These are phyloP conservation scores for Adoxophyes honmai DNA, from an alignment of 1,140 invertebrate species.

Conservation along the genomic window DNA sequence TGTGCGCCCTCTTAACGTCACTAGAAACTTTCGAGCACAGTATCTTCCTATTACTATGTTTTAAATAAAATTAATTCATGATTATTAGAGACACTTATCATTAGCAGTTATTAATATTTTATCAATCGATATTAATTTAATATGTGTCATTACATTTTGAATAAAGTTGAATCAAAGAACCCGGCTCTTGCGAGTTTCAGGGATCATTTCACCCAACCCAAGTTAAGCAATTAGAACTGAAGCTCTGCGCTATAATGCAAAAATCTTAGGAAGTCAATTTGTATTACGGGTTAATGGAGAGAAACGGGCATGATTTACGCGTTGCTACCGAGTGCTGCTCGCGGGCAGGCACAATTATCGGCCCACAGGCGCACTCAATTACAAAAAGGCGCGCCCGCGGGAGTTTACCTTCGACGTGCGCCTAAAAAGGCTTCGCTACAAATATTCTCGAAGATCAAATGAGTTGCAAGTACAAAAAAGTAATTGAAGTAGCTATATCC, in stretches of 20 bases:
- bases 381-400: slow-evolving; percentile 69
- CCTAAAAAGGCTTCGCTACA: slow-evolving; percentile 47
- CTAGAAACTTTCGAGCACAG: no score
- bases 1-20: no score
- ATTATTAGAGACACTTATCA: no score
- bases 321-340: slow-evolving; percentile 38
- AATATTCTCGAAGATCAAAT: slow-evolving; percentile 38
- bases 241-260: slow-evolving; percentile 17
- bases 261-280: slow-evolving; percentile 70
- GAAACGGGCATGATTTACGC: slow-evolving; percentile 74
- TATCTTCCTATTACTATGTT: no score
- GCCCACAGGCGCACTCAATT: slow-evolving; percentile 74
- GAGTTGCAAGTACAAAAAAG: slow-evolving; percentile 38
- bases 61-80: no score
- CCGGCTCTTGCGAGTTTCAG: no score
- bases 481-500: slow-evolving; percentile 46
- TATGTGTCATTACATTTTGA: no score
- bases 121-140: no score
- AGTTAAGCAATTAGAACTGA: no score
- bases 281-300: slow-evolving; percentile 75
- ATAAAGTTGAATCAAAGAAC: no score
- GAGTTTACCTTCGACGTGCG: slow-evolving; percentile 46
- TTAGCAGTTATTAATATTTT: no score
- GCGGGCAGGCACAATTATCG: slow-evolving; percentile 68
- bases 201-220: no score